Percentiles rank a stretch among this genome's conserved stretches.
Conservation (phyloP, 2,113 vertebrate species). For the Petrocephalus zakoni region DNA sequence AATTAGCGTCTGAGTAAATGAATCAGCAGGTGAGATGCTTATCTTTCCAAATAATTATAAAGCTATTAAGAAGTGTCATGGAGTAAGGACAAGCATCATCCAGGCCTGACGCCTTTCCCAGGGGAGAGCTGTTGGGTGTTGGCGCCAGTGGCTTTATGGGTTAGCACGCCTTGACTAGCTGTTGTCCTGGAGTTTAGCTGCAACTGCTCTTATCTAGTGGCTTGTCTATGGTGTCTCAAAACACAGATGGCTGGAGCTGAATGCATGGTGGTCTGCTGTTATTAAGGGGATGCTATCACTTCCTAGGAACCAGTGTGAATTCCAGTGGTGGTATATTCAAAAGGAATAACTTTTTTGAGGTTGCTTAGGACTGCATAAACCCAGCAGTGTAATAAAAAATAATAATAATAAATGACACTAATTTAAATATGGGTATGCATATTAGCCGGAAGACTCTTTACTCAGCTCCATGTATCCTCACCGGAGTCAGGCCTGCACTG, state of each 20-base stretch:
- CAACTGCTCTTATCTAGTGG: background rate
- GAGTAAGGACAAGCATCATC: background rate
- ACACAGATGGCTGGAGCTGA: background rate
- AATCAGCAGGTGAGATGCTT: background rate
- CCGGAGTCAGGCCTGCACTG: background rate
- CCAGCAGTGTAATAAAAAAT: background rate
- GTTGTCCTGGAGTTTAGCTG: background rate
- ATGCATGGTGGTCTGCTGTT: background rate
- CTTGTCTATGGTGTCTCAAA: background rate
- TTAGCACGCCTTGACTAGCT: background rate
- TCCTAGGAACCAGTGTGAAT: background rate
- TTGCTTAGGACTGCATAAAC: background rate
- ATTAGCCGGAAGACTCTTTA: background rate
- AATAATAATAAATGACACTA: background rate
- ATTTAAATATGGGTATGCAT: background rate
- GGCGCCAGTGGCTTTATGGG: background rate
- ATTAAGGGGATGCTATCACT: background rate
- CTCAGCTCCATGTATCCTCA: background rate
- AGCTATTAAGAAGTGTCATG: background rate
- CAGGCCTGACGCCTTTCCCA: background rate
- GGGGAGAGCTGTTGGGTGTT: background rate
- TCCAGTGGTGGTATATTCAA: background rate
- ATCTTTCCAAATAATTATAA: background rate
- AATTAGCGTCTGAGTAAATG: background rate
- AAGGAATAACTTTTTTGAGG: background rate